Conservation (phyloP, 2,797 vertebrate genomes). For the Acanthurus lineatus region DNA sequence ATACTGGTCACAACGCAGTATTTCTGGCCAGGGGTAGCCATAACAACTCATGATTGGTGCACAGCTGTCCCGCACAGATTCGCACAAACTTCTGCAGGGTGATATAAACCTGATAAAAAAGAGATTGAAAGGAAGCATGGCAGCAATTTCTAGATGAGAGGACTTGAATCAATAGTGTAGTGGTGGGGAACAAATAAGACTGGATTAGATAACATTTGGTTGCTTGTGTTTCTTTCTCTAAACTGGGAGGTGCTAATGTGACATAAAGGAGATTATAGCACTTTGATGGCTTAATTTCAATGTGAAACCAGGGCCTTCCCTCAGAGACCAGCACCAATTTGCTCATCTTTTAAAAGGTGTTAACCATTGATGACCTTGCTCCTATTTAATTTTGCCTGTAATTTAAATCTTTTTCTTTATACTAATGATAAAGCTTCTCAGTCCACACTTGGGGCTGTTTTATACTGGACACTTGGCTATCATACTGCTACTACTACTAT, state of each 20-base stretch:
- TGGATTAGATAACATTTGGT: conserved; percentile 42
- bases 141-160: conserved; percentile 23
- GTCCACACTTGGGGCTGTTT: not conserved
- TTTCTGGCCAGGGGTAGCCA: conserved; percentile 90
- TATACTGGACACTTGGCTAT: not conserved
- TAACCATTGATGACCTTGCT: conserved; percentile 12
- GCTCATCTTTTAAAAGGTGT: conserved; percentile 39
- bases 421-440: no score
- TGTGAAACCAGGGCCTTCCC: conserved; percentile 41
- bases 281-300: conserved; percentile 48
- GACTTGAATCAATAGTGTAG: conserved; percentile 26
- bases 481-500: not conserved
- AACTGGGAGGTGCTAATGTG: conserved; percentile 39
- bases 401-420: not conserved
- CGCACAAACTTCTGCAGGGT: conserved; percentile 88
- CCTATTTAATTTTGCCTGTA: not conserved
- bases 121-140: conserved; percentile 66
- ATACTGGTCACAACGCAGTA: conserved; percentile 88
- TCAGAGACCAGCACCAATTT: conserved; percentile 47
- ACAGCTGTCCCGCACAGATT: conserved; percentile 89
- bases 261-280: conserved; percentile 26
- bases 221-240: conserved; percentile 26
- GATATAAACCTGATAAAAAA: conserved; percentile 86
- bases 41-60: conserved; percentile 90
- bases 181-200: conserved; percentile 29